These are phyloP conservation scores for Fabriciana adippe DNA, from an alignment of 2,888 invertebrate species.

Conservation along the genomic window DNA sequence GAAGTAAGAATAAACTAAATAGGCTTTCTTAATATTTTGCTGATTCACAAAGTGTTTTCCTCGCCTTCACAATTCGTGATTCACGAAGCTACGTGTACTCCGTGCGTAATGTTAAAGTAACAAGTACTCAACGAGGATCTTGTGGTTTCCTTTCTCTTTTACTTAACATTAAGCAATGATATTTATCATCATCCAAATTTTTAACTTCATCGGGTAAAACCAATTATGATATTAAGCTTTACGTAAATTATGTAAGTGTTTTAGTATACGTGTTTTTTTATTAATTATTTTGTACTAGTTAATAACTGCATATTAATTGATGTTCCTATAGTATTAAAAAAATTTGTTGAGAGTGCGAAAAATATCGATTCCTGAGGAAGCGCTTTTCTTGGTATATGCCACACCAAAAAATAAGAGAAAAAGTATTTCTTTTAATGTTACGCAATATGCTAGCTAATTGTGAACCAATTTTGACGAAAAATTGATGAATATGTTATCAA, in stretches of 20 bases:
- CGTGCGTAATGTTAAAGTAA: conserved; percentile 16
- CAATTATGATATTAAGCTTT: neutral
- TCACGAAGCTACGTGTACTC: conserved; percentile 2
- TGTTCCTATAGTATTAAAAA: too few relatives aligned
- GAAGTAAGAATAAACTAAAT: neutral
- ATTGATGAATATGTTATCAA: too few relatives aligned
- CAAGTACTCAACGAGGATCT: neutral
- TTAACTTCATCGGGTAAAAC: conserved; percentile 10
- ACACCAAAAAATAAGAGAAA: too few relatives aligned
- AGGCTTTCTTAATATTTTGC: neutral
- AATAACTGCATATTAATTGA: too few relatives aligned
- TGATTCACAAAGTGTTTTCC: conserved; percentile 8
- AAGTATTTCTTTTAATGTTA: too few relatives aligned
- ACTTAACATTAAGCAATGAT: conserved; percentile 2
- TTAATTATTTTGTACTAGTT: too few relatives aligned
- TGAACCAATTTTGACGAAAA: too few relatives aligned
- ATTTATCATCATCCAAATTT: neutral
- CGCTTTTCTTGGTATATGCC: too few relatives aligned
- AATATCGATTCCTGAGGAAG: too few relatives aligned
- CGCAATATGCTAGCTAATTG: too few relatives aligned
- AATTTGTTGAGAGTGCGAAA: too few relatives aligned
- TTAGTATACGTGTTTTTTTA: too few relatives aligned
- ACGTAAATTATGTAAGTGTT: neutral
- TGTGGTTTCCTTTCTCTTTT: conserved; percentile 14
- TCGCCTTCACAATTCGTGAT: conserved; percentile 6